Evolutionary conservation across 2,797 vertebrate species (phyloP), one percentile per base, ranked within the genome.

Genomic region (Thunnus albacares): DNA sequence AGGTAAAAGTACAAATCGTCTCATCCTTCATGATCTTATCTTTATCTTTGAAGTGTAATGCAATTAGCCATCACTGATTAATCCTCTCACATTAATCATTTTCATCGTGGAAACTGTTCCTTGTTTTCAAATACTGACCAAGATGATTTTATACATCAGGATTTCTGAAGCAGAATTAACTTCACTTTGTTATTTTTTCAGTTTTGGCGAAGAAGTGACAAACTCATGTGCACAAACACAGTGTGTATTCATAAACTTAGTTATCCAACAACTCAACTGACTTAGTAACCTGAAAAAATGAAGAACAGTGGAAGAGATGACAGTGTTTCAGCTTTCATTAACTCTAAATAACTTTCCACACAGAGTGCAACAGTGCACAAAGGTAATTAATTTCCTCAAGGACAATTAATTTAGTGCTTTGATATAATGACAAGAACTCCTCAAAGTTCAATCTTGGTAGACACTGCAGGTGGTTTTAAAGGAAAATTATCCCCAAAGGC

Each of bases 371-470:
- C 90, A 80, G 87, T 89, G 92, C 87, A 90, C 91, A 93, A 85
- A 90, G 89, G 94, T 95, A 95, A 96, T 96, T 96, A 94, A 95
- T 95, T 95, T 95, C 87, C 92, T 94, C 93, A 95, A 96, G 95
- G 95, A 94, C 95, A 93, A 93, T 95, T 94, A 94, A 93, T 95
- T 90, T 92, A 85, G 86, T 87, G 79, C 85, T 87, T 90, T 91
- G 83, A 94, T 88, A 93, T 93, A 91, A 94, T 91, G 89, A 92
- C 89, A 90, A 83, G 89, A 91, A 83, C 81, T 90, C 82, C 80
- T 89, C 62, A 79, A 92, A 87, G 87, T 94, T 88, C 78, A 87
- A 79, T 88, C 86, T 82, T 35, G 9, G 80, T 63, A 87, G 80
- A 81, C 72, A 58, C 61, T 75, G 76, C 79, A 75, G 81, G 81